Percentiles rank a stretch among this genome's conserved stretches.
phyloP scores from a whole-genome alignment of 2,113 vertebrate species.

The Plecotus auritus region DNA sequence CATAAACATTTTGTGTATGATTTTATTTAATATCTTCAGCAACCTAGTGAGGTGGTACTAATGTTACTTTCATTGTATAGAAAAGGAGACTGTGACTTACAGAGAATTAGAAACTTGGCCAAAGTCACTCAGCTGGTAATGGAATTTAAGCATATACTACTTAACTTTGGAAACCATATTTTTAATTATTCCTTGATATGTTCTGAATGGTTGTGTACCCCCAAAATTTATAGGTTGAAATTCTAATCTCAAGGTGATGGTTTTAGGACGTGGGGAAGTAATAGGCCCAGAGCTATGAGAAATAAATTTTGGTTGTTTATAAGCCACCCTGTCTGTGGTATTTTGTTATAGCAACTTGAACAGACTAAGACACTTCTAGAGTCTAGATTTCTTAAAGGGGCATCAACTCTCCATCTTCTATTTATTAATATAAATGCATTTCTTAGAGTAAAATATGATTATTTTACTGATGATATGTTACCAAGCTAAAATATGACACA shows the following conservation, averaged over 20 bases:
- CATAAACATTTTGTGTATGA: not conserved
- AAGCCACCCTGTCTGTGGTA: not conserved
- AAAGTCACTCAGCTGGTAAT: not conserved
- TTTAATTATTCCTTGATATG: not conserved
- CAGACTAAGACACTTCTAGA: not conserved
- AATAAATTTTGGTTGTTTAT: not conserved
- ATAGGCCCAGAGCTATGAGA: not conserved
- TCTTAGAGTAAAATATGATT: not conserved
- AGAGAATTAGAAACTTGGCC: not conserved
- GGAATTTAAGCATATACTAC: not conserved
- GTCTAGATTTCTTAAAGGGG: not conserved
- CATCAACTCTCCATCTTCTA: not conserved
- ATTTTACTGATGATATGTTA: not conserved
- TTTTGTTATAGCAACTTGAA: not conserved
- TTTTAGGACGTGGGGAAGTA: not conserved
- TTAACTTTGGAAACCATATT: not conserved
- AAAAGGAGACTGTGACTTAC: not conserved
- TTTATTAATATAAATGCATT: not conserved
- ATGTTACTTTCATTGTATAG: not conserved
- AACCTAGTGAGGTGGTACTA: not conserved
- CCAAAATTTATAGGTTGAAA: not conserved
- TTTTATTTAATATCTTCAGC: constrained; percentile 2
- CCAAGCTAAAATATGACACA: not conserved
- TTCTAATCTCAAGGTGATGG: not conserved
- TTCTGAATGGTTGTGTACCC: not conserved